Conservation (phyloP, 1,140 invertebrate species). For the Latrodectus geometricus region DNA sequence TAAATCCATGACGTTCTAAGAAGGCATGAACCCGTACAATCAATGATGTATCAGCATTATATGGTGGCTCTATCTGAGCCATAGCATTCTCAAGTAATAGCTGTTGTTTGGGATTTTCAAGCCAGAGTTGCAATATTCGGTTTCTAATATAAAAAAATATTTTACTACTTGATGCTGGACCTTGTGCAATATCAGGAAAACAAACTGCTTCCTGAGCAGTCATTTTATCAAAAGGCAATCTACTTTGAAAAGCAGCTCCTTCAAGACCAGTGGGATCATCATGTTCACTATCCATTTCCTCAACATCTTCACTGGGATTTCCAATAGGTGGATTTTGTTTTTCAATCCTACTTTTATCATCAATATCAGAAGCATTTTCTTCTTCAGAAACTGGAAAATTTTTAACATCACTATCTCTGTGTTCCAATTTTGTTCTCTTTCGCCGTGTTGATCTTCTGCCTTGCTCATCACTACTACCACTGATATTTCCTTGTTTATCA, state of each 20-base stretch:
- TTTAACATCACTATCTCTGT: conserved; percentile 69
- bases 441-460: conserved; percentile 47
- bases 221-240: conserved; percentile 94
- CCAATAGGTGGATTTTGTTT: conserved; percentile 4
- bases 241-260: conserved; percentile 89
- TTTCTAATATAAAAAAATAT: conserved; percentile 94
- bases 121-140: conserved; percentile 94
- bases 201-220: conserved; percentile 92
- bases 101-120: conserved; percentile 95
- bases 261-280: conserved; percentile 75
- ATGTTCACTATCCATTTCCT: conserved; percentile 68
- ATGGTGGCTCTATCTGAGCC: conserved; percentile 87
- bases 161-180: conserved; percentile 85
- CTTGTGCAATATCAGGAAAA: conserved; percentile 89
- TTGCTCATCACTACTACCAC: conserved; percentile 55
- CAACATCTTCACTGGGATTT: conserved; percentile 62
- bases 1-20: conserved; percentile 94
- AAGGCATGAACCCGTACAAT: conserved; percentile 90
- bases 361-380: conserved; percentile 67
- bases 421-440: conserved; percentile 67
- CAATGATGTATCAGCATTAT: conserved; percentile 79
- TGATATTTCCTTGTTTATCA: conserved; percentile 41
- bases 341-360: conserved; percentile 61
- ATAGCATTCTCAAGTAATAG: conserved; percentile 85
- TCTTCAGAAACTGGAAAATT: conserved; percentile 68